Conservation (phyloP, 2,113 vertebrate species). For the Brienomyrus brachyistius region DNA sequence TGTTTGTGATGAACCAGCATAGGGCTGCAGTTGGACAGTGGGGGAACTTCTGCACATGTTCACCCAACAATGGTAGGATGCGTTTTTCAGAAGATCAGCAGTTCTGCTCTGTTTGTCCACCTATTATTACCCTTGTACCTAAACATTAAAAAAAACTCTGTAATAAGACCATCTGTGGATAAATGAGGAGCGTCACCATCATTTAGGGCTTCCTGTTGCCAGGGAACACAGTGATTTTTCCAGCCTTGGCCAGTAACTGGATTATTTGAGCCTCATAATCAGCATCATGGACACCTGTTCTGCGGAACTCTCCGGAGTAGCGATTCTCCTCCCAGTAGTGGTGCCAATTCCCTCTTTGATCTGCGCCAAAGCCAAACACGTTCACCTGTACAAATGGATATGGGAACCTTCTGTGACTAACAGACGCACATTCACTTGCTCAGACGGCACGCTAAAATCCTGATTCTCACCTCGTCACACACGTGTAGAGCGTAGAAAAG, state of each 20-base stretch:
- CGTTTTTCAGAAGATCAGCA: not conserved
- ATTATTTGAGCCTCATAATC: constrained; percentile 94
- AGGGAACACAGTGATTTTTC: constrained; percentile 84
- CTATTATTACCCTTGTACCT: not conserved
- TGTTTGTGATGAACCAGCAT: not conserved
- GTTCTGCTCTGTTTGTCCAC: not conserved
- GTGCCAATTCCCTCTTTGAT: constrained; percentile 93
- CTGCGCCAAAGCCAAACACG: constrained; percentile 90
- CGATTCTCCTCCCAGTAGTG: constrained; percentile 98
- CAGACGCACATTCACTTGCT: not conserved
- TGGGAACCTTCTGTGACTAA: not conserved
- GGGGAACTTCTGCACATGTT: not conserved
- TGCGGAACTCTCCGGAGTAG: constrained; percentile 89
- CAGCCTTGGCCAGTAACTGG: constrained; percentile 74
- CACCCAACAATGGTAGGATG: not conserved
- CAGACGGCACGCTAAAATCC: not conserved
- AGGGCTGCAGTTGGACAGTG: not conserved
- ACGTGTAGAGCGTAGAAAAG: constrained; percentile 93
- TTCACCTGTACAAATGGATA: constrained; percentile 72
- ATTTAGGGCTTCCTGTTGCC: constrained; percentile 65
- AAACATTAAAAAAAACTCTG: not conserved
- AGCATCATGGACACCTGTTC: constrained; percentile 88
- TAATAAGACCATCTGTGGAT: not conserved
- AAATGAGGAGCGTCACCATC: not conserved
- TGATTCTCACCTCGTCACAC: constrained; percentile 79